Percentiles rank a stretch among this genome's conserved stretches.
phyloP scores from a whole-genome alignment of 2,888 invertebrate genomes.

The Xanthorhoe designata region DNA sequence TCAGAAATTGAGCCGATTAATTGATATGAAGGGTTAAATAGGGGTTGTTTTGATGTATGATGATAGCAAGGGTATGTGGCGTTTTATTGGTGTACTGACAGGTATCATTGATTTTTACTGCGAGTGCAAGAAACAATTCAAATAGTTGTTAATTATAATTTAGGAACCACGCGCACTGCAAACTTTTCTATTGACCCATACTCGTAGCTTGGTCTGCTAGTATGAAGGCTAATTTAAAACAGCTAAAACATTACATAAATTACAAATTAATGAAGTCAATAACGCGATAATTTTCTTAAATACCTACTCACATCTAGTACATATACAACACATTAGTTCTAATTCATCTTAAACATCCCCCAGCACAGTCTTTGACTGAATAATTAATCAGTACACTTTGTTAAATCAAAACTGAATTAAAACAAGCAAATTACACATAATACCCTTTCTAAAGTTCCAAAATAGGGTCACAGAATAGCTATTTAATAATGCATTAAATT shows the following conservation, averaged over 20 bases:
- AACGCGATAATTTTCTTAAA: too few relatives aligned
- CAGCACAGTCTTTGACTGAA: conserved; percentile 59
- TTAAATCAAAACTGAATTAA: conserved; percentile 82
- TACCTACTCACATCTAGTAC: too few relatives aligned
- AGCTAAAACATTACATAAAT: too few relatives aligned
- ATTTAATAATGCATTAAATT: conserved; percentile 77
- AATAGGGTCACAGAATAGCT: conserved; percentile 78
- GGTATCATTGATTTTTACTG: conserved; percentile 24
- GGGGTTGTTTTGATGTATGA: conserved; percentile 69
- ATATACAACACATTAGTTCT: background rate
- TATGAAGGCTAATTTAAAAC: too few relatives aligned
- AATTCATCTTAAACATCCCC: background rate
- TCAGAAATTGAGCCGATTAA: conserved; percentile 84
- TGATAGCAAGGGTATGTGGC: conserved; percentile 50
- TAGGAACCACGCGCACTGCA: too few relatives aligned
- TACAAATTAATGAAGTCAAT: too few relatives aligned
- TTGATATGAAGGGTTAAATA: conserved; percentile 79
- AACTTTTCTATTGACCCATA: too few relatives aligned
- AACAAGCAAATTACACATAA: conserved; percentile 81
- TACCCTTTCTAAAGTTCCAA: conserved; percentile 71
- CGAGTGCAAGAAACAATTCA: background rate
- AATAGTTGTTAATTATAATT: too few relatives aligned
- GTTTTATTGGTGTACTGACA: conserved; percentile 39
- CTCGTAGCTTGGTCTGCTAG: too few relatives aligned
- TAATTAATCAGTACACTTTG: conserved; percentile 78